A percentile compares a stretch with the other conserved stretches of the same genome.
These are phyloP conservation scores for Sebastes hopkinsi DNA, from an alignment of 2,797 vertebrate genomes.

Conservation along the genomic window DNA sequence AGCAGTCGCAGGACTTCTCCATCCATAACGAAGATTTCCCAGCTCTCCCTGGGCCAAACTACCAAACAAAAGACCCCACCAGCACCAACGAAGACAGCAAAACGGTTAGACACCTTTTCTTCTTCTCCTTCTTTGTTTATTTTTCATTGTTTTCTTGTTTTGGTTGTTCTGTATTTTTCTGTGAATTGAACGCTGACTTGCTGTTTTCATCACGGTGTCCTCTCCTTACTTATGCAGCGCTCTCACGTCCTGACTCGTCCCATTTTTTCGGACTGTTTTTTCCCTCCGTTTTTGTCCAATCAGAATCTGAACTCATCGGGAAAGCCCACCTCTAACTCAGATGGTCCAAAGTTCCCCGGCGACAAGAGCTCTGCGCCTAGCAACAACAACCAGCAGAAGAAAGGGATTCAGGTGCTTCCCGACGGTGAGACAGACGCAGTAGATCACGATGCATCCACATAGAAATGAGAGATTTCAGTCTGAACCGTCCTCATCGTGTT, in stretches of 20 bases:
- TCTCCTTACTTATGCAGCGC: background rate
- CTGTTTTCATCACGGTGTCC: background rate
- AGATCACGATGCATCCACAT: background rate
- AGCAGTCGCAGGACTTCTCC: conserved; percentile 98
- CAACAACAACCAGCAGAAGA: conserved; percentile 99
- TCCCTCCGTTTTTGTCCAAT: conserved; percentile 15
- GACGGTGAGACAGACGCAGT: conserved; percentile 85
- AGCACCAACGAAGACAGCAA: conserved; percentile 95
- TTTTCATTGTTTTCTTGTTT: background rate
- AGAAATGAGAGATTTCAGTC: background rate
- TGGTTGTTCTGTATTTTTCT: background rate
- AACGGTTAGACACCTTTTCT: conserved; percentile 80
- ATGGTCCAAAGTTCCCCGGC: conserved; percentile 97
- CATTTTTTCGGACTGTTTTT: background rate
- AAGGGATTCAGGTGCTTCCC: conserved; percentile 98
- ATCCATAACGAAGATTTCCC: conserved; percentile 99
- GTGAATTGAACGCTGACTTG: background rate
- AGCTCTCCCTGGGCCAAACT: conserved; percentile 96
- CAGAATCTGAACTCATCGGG: conserved; percentile 95
- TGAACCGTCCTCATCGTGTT: background rate
- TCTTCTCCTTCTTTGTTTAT: too few species aligned
- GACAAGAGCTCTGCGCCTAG: conserved; percentile 90
- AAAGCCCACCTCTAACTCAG: conserved; percentile 92
- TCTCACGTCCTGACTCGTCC: background rate
- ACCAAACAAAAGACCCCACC: conserved; percentile 92